Percentiles rank a stretch among this genome's conserved stretches.
phyloP scores from a whole-genome alignment of 2,113 vertebrate species.

The Salvelinus namaycush region DNA sequence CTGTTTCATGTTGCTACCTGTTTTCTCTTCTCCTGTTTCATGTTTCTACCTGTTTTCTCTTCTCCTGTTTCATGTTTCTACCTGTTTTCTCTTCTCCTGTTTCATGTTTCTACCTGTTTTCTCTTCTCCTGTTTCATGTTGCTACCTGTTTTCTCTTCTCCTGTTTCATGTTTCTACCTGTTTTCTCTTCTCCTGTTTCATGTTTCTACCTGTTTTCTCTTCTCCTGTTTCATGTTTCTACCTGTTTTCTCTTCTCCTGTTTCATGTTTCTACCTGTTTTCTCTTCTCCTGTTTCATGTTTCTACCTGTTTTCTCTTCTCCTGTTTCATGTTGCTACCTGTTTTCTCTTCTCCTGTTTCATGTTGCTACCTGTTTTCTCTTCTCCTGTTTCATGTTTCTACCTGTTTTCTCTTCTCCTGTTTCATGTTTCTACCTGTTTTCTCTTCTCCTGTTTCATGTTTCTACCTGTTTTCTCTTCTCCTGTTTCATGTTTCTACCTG shows the following conservation, averaged over 20 bases:
- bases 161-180: background rate
- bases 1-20: too few species aligned
- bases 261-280: conserved; percentile 10
- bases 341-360: background rate
- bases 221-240: background rate
- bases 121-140: too few species aligned
- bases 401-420: too few species aligned
- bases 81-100: background rate
- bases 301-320: too few species aligned
- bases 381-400: too few species aligned
- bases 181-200: background rate
- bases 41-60: background rate
- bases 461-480: conserved; percentile 5
- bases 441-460: background rate
- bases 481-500: too few species aligned
- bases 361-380: conserved; percentile 9
- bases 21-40: too few species aligned
- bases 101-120: too few species aligned
- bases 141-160: background rate
- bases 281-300: background rate
- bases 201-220: too few species aligned
- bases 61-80: background rate
- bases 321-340: background rate
- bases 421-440: background rate
- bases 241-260: background rate